Evolutionary conservation across 2,888 invertebrate genomes (phyloP), one percentile per base, ranked within the genome.

Genomic region (Pedicia rivosa): DNA sequence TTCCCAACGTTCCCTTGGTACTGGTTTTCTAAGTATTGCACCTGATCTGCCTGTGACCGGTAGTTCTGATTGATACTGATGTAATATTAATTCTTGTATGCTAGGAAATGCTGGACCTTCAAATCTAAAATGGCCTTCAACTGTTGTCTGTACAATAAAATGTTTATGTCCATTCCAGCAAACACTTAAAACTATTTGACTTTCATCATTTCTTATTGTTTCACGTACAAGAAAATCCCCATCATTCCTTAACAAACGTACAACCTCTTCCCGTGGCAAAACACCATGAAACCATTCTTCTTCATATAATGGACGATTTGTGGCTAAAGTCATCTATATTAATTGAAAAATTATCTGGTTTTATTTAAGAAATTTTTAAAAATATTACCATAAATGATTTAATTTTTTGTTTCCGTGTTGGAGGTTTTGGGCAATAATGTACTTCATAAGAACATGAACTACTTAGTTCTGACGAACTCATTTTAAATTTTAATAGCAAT

Each of bases 211-310:
- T 52, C 88, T 68, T 42, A 78, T 88, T 2, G 91, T 92, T 65
- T 94, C 91, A 17, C 94, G 70, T 39, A 95, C 91, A 40, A 95
- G 66, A 61, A 88, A 95, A 58, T 95, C 94, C 0, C 95, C 95
- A 48, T 95, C 87, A 38, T 78, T 78, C n/a, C 80, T 74, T 42
- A 95, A 66, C 27, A 95, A 66, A 42, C 92, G 67, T 29, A 92
- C 91, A 20, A 94, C 94, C 64, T 95, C 94, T 60, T 94, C 94
- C 10, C 95, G 70, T 0, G 95, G 95, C 40, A 95, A 62, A 9
- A 94, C 91, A 1, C 95, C 95, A 55, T 95, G 95, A 63, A 94
- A 94, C 92, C 92, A 94, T 57, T 91, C 90, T 62, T 92, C 91
- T 48, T 91, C 88, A 43, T 87, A 79, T 32, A 84, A 61, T 9